A percentile compares a stretch with the other conserved stretches of the same genome.
phyloP scores from a whole-genome alignment of 2,888 invertebrate genomes.

The Macaria notata region DNA sequence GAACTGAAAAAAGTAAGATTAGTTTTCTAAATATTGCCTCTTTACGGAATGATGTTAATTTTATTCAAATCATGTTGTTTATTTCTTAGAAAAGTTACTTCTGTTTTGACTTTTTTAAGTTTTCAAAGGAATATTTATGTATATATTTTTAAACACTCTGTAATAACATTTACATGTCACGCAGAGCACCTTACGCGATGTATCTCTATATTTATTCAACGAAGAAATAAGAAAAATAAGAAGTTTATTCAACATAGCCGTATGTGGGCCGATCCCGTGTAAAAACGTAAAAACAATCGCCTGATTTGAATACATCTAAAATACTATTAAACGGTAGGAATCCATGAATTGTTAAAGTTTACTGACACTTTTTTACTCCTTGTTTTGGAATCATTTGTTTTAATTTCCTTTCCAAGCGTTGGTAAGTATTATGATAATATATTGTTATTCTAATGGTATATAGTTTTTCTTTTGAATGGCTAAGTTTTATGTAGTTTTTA shows the following conservation, averaged over 20 bases:
- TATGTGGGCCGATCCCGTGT: conserved; percentile 47
- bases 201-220: conserved; percentile 46
- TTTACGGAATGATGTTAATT: too few relatives aligned
- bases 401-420: background rate
- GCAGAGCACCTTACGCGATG: conserved; percentile 49
- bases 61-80: too few relatives aligned
- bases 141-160: too few relatives aligned
- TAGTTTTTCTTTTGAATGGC: too few relatives aligned
- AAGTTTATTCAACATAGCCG: conserved; percentile 47
- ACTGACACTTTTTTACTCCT: conserved; percentile 2
- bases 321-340: conserved; percentile 29
- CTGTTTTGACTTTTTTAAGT: too few relatives aligned
- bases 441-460: too few relatives aligned
- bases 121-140: too few relatives aligned
- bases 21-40: too few relatives aligned
- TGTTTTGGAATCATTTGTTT: conserved; percentile 1
- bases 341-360: conserved; percentile 9
- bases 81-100: too few relatives aligned
- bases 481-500: too few relatives aligned
- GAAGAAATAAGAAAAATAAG: conserved; percentile 12
- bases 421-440: too few relatives aligned
- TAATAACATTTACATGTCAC: conserved; percentile 29
- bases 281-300: conserved; percentile 43
- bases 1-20: too few relatives aligned
- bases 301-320: conserved; percentile 36